A percentile compares a stretch with the other conserved stretches of the same genome.
Evolutionary conservation across 1,140 invertebrate genomes (phyloP).

Genomic region (Littorina saxatilis): DNA sequence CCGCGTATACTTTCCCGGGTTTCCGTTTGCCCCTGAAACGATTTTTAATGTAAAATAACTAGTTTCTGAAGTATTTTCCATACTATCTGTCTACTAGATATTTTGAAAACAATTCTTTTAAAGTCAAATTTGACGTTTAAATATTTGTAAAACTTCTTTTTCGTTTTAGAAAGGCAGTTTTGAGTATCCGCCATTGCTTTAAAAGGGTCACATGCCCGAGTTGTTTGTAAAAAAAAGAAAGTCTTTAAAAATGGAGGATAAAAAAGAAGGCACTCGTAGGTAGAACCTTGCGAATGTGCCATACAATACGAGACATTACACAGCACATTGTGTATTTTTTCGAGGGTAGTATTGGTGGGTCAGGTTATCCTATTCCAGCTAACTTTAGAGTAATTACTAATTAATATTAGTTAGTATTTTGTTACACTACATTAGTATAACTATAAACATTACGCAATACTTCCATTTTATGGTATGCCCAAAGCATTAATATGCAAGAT

Average conservation of each 20-base stretch:
- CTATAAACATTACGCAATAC: too few relatives aligned
- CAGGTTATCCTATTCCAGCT: background rate
- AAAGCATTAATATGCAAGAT: too few relatives aligned
- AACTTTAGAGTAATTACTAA: background rate
- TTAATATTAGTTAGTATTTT: background rate
- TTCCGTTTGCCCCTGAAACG: conserved; percentile 2
- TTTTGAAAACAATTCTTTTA: background rate
- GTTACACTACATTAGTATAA: background rate
- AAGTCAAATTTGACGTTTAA: background rate
- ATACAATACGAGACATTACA: too few relatives aligned
- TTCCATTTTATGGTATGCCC: too few relatives aligned
- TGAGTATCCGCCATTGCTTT: conserved; percentile 13
- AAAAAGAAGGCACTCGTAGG: background rate
- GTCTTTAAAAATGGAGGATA: background rate
- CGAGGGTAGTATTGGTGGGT: background rate
- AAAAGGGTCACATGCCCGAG: too few relatives aligned
- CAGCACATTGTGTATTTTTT: too few relatives aligned
- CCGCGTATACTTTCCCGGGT: conserved; percentile 28
- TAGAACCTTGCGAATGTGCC: too few relatives aligned
- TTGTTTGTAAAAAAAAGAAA: conserved; percentile 11
- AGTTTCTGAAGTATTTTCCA: background rate
- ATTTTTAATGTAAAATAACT: background rate
- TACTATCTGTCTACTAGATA: background rate
- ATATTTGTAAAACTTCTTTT: background rate
- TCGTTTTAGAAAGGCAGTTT: background rate